phyloP scores from a whole-genome alignment of 2,113 vertebrate genomes.

The Labeo catla region DNA sequence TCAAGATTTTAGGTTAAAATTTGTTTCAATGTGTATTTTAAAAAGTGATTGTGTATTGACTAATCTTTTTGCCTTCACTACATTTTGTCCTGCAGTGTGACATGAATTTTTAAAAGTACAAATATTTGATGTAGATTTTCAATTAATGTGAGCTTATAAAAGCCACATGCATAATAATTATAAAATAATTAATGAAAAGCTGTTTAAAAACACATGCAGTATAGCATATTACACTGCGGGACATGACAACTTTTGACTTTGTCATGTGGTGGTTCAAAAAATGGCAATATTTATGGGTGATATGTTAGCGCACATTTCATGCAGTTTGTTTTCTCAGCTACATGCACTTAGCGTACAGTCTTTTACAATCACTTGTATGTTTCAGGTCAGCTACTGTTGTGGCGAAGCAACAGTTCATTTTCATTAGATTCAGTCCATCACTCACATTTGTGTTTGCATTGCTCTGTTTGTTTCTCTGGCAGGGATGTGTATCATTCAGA shows the following conservation, averaged over 20 bases:
- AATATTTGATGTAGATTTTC: neutral
- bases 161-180: neutral
- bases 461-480: neutral
- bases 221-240: neutral
- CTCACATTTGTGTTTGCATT: neutral
- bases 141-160: neutral
- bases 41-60: no score
- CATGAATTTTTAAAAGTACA: neutral
- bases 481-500: neutral
- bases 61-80: neutral
- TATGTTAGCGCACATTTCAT: neutral
- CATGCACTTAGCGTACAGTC: neutral
- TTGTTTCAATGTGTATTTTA: no score
- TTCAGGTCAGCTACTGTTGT: neutral
- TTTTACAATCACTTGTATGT: neutral
- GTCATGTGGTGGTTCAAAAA: neutral
- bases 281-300: neutral
- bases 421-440: neutral
- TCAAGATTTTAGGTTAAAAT: no score
- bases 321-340: neutral
- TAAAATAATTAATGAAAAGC: neutral
- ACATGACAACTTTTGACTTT: neutral
- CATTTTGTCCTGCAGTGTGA: neutral
- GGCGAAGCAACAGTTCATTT: neutral
- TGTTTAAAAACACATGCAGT: neutral